Evolutionary conservation across 2,888 invertebrate species (phyloP).

Genomic region (Pyrochroa serraticornis): DNA sequence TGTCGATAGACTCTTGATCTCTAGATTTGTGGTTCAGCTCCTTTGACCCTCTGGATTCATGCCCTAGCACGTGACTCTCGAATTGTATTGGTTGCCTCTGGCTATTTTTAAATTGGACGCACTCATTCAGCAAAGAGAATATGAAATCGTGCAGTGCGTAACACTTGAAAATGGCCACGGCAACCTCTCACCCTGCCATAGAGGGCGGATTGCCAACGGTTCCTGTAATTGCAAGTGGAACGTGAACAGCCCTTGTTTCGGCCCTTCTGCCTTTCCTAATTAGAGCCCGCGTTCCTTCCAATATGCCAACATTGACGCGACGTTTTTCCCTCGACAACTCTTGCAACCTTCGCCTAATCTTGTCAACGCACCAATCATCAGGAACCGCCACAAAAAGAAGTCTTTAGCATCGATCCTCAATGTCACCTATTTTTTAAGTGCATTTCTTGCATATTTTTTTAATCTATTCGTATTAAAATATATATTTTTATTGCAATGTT

Average conservation of each 20-base stretch:
- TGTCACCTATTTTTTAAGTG: background rate
- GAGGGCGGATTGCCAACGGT: constrained; percentile 26
- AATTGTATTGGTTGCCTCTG: constrained; percentile 14
- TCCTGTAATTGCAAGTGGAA: constrained; percentile 44
- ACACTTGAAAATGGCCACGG: constrained; percentile 12
- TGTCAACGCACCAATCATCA: constrained; percentile 20
- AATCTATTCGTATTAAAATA: no score
- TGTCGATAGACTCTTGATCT: background rate
- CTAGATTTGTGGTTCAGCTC: background rate
- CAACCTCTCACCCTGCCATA: constrained; percentile 19
- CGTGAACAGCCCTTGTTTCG: constrained; percentile 42
- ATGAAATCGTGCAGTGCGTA: constrained; percentile 31
- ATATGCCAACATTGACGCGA: constrained; percentile 1
- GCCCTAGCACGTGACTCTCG: constrained; percentile 9
- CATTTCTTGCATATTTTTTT: no score
- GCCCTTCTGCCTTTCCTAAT: constrained; percentile 42
- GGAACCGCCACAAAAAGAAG: constrained; percentile 15
- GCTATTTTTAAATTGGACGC: constrained; percentile 29
- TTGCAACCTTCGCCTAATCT: background rate
- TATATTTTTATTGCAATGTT: no score
- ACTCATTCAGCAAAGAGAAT: constrained; percentile 31
- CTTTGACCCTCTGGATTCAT: background rate
- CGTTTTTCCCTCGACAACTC: background rate
- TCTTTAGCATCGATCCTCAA: constrained; percentile 3
- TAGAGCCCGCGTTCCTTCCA: constrained; percentile 28